Percentiles rank a stretch among this genome's conserved stretches.
Evolutionary conservation across 2,888 invertebrate genomes (phyloP).

Genomic region (Drosophila falleni): DNA sequence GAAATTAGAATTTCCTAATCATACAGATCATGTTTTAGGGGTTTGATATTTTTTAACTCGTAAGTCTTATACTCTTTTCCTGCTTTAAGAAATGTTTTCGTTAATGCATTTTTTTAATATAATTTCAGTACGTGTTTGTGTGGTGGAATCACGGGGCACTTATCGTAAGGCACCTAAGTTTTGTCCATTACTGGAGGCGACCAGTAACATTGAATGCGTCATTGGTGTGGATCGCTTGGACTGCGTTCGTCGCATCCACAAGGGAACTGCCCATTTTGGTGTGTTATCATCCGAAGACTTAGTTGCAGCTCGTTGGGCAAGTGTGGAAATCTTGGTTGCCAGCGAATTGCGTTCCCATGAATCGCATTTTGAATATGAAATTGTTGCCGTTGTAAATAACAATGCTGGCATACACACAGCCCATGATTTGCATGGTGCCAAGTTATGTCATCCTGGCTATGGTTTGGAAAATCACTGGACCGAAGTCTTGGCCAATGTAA

Average conservation of each 20-base stretch:
- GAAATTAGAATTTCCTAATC: no score
- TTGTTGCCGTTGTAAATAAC: slow-evolving; percentile 89
- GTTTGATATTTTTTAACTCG: no score
- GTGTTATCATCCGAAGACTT: slow-evolving; percentile 94
- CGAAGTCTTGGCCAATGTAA: slow-evolving; percentile 91
- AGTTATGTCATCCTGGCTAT: slow-evolving; percentile 93
- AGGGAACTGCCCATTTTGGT: slow-evolving; percentile 93
- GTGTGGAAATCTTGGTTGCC: slow-evolving; percentile 89
- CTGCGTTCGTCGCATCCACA: slow-evolving; percentile 91
- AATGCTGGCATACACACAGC: slow-evolving; percentile 87
- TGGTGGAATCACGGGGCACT: slow-evolving; percentile 89
- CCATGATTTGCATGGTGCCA: slow-evolving; percentile 89
- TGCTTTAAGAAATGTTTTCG: no score
- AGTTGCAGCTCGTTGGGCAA: slow-evolving; percentile 90
- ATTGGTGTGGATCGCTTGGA: slow-evolving; percentile 91
- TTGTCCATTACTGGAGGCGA: slow-evolving; percentile 88
- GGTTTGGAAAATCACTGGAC: slow-evolving; percentile 91
- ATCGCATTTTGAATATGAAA: slow-evolving; percentile 87
- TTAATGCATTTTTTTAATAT: neutral
- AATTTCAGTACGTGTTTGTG: slow-evolving; percentile 88
- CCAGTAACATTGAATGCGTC: slow-evolving; percentile 89
- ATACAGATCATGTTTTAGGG: no score
- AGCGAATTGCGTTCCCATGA: slow-evolving; percentile 88
- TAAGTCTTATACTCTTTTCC: no score
- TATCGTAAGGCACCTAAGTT: slow-evolving; percentile 88